Evolutionary conservation across 2,888 invertebrate genomes (phyloP), one percentile per base, ranked within the genome.

Genomic region (Cheilosia pagana): DNA sequence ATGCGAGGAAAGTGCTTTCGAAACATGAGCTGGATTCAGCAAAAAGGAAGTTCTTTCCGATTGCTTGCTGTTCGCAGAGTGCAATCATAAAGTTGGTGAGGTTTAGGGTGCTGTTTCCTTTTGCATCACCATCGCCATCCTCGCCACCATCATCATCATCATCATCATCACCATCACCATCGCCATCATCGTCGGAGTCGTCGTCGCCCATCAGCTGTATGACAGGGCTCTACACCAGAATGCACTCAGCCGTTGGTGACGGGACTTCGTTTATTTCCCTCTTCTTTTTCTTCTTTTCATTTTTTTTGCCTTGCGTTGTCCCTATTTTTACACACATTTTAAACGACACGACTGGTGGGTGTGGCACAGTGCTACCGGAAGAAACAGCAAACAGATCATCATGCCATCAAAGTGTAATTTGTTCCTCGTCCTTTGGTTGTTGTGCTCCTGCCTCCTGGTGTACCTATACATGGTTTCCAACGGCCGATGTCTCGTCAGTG

Each of bases 61-160:
- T 79, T 79, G 79, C 79, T 25, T 25, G 35, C 35, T 79, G 59
- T 81, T 43, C 52, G 45, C 52, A 65, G 79, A 65, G 79, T 70
- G 74, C 78, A 83, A 79, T 83, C 79, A 83, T 70, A 83, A 77
- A 72, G 67, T 71, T 76, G 53, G 14, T 39, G 41, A 16, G 50
- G 68, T 39, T 53, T 45, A 57, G 23, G 83, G 57, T 62, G 62
- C 55, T 50, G 57, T 62, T 85, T 76, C 75, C 81, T 81, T 65
- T 35, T 45, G 59, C 65, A 79, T 65, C 53, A 41, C 59, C 35
- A 35, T 35, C 12, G 12, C 79, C 79, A 28, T 21, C 48, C 31
- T 63, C 86, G 87, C 86, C 88, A 88, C 88, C 89, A 87, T 88
- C 89, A 75, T 23, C 53, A n/a, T 23, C 86, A 87, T 87, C 89